A percentile compares a stretch with the other conserved stretches of the same genome.
These are phyloP conservation scores for Anseranas semipalmata DNA, from an alignment of 2,113 vertebrate genomes.

Conservation along the genomic window DNA sequence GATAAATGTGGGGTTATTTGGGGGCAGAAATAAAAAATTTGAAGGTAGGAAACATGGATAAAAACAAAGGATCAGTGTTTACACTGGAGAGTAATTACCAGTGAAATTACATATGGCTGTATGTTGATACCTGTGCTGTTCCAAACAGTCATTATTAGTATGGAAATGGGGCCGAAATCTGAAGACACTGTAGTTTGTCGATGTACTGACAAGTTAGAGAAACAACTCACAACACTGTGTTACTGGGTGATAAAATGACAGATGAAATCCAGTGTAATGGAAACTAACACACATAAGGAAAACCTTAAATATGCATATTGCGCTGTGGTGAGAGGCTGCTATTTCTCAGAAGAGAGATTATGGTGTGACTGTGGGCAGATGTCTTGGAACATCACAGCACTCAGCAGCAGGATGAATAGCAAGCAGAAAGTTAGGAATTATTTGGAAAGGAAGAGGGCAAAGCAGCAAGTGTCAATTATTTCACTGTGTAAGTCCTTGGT, in stretches of 20 bases:
- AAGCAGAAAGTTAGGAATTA: background rate
- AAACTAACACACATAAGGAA: background rate
- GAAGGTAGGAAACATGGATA: background rate
- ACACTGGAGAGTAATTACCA: background rate
- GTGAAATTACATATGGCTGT: background rate
- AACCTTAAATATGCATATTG: background rate
- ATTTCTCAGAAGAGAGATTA: background rate
- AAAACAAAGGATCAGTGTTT: background rate
- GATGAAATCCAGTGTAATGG: background rate
- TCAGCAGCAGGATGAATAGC: background rate
- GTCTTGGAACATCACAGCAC: background rate
- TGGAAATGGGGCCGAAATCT: background rate
- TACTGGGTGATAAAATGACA: background rate
- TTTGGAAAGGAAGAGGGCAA: background rate
- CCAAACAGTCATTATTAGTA: background rate
- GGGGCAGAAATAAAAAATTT: background rate
- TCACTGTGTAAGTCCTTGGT: background rate
- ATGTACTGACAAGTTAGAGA: background rate
- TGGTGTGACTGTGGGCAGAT: background rate
- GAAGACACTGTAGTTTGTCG: background rate
- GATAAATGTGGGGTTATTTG: background rate
- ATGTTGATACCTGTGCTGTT: background rate
- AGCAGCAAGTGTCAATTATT: rapidly evolving
- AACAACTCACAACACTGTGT: background rate
- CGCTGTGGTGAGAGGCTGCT: background rate